Percentiles rank a stretch among this genome's conserved stretches.
Evolutionary conservation across 2,888 invertebrate species (phyloP).

Genomic region (Agrotis exclamationis): DNA sequence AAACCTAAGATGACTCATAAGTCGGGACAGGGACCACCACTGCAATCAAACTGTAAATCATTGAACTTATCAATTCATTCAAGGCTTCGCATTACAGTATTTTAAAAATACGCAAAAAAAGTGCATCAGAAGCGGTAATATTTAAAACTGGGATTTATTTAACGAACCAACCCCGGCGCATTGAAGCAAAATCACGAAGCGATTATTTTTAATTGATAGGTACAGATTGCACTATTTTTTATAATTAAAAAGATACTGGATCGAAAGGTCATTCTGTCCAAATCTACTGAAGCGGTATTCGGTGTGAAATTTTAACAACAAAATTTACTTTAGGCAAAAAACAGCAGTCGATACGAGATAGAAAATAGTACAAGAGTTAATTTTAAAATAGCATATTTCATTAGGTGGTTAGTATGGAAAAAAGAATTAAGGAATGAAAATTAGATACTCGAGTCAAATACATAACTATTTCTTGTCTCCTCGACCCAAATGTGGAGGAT

Average conservation of each 20-base stretch:
- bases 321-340: too few relatives aligned
- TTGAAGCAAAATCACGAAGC: conserved; percentile 14
- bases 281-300: background rate
- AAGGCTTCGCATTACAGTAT: too few relatives aligned
- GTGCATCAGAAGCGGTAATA: background rate
- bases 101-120: background rate
- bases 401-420: too few relatives aligned
- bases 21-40: too few relatives aligned
- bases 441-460: too few relatives aligned
- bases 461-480: too few relatives aligned
- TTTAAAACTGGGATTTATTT: conserved; percentile 26
- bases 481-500: too few relatives aligned
- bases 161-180: conserved; percentile 18
- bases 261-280: background rate
- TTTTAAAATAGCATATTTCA: too few relatives aligned
- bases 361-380: too few relatives aligned
- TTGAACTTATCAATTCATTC: background rate
- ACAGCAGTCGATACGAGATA: too few relatives aligned
- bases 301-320: background rate
- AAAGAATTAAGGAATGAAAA: too few relatives aligned
- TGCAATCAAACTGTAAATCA: background rate
- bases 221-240: background rate
- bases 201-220: conserved; percentile 17
- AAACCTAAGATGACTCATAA: too few relatives aligned
- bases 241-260: background rate